Percentiles rank a stretch among this genome's conserved stretches.
phyloP scores from a whole-genome alignment of 2,888 invertebrate genomes.

The Saturnia pavonia region DNA sequence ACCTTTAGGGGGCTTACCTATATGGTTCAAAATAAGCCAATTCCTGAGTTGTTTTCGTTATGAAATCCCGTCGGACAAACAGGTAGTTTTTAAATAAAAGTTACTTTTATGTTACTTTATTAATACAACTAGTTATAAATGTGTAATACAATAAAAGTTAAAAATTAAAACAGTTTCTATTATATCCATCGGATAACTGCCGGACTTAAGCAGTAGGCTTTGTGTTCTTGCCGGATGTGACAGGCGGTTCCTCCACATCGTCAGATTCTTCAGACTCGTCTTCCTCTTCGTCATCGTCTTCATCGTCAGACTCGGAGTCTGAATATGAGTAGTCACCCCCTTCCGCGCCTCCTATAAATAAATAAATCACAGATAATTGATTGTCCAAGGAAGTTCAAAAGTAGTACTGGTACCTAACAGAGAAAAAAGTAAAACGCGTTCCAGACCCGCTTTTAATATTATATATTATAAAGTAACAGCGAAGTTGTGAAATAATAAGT shows the following conservation, averaged over 20 bases:
- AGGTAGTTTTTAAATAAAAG: too few relatives aligned
- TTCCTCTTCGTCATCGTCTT: conserved; percentile 69
- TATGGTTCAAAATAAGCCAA: too few relatives aligned
- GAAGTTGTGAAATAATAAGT: too few relatives aligned
- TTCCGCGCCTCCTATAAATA: conserved; percentile 53
- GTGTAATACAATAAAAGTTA: conserved; percentile 17
- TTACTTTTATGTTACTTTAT: background rate
- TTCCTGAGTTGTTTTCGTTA: too few relatives aligned
- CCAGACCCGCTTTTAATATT: too few relatives aligned
- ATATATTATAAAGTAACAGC: too few relatives aligned
- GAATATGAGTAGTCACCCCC: conserved; percentile 67
- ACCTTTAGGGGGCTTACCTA: too few relatives aligned
- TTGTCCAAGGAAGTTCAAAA: too few relatives aligned
- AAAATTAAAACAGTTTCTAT: conserved; percentile 10
- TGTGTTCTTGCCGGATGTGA: background rate
- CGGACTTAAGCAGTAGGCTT: conserved; percentile 7
- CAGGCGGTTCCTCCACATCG: conserved; percentile 46
- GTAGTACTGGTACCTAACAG: too few relatives aligned
- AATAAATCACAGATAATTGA: background rate
- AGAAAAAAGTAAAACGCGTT: too few relatives aligned
- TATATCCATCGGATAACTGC: background rate
- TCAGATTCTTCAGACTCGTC: conserved; percentile 49
- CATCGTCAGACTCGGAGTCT: conserved; percentile 75
- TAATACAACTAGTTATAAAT: too few relatives aligned
- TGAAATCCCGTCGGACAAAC: too few relatives aligned